Evolutionary conservation across 1,140 invertebrate genomes (phyloP).

Genomic region (Reticulitermes speratus): DNA sequence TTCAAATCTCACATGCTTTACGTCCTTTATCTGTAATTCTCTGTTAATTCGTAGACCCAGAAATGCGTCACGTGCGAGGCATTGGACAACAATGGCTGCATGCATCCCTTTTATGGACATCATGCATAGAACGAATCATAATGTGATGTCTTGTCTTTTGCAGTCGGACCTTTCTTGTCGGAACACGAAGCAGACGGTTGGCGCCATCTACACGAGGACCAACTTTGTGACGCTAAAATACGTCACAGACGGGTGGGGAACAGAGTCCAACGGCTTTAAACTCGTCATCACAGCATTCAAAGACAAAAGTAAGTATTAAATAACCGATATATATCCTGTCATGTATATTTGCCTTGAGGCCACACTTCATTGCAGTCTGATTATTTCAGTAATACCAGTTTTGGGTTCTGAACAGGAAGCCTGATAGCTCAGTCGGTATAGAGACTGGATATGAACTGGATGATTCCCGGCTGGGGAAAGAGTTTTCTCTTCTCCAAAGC

Average conservation of each 20-base stretch:
- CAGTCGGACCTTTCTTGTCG: constrained; percentile 88
- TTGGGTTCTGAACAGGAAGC: too few relatives aligned
- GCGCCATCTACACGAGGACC: constrained; percentile 83
- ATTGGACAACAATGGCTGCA: too few relatives aligned
- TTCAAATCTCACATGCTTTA: too few relatives aligned
- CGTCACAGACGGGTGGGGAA: constrained; percentile 89
- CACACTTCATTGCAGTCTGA: not conserved
- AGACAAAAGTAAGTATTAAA: constrained; percentile 76
- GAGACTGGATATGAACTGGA: too few relatives aligned
- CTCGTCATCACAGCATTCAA: constrained; percentile 92
- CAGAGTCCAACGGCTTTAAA: constrained; percentile 85
- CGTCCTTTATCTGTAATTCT: too few relatives aligned
- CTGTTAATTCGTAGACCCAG: too few relatives aligned
- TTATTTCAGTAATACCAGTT: too few relatives aligned
- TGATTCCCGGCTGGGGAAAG: too few relatives aligned
- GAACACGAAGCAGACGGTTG: constrained; percentile 82
- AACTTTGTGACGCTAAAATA: constrained; percentile 93
- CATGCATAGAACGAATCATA: not conserved
- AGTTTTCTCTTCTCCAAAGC: too few relatives aligned
- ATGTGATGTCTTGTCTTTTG: constrained; percentile 43
- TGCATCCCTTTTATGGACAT: too few relatives aligned
- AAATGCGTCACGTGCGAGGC: too few relatives aligned
- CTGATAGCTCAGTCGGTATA: too few relatives aligned
- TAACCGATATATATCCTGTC: not conserved
- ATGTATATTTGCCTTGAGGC: not conserved